Evolutionary conservation across 2,113 vertebrate genomes (phyloP).

Genomic region (Lepidothrix coronata): DNA sequence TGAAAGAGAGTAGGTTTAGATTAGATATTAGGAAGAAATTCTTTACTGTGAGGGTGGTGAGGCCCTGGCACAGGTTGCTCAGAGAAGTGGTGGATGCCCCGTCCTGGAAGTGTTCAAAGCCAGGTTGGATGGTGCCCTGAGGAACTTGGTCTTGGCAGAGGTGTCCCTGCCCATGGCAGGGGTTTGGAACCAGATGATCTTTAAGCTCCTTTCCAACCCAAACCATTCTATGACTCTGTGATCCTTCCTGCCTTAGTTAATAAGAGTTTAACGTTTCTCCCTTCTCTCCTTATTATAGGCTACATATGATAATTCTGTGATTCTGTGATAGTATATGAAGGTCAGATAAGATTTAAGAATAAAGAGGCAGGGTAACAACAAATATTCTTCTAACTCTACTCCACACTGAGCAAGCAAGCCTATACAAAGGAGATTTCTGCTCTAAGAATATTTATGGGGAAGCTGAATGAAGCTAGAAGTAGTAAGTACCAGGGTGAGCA

Average conservation of each 20-base stretch:
- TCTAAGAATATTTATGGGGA: neutral
- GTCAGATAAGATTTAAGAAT: neutral
- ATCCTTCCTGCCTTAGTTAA: neutral
- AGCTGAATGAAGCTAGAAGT: neutral
- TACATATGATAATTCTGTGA: neutral
- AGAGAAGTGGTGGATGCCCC: neutral
- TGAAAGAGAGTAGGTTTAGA: neutral
- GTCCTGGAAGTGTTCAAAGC: neutral
- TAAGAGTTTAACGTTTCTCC: neutral
- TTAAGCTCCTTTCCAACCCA: neutral
- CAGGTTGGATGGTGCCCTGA: neutral
- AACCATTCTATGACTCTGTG: neutral
- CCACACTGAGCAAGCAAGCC: neutral
- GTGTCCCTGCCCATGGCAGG: neutral
- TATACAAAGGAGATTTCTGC: neutral
- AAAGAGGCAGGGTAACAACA: neutral
- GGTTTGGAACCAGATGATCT: neutral
- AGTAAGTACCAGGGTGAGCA: neutral
- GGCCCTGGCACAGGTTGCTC: neutral
- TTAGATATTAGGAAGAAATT: neutral
- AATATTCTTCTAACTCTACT: neutral
- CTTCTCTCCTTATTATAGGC: neutral
- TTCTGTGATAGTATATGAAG: neutral
- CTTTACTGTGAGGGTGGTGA: accelerated
- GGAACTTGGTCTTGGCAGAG: accelerated